Base-by-base conservation (phyloP, 1,140 invertebrate species). In the Pogonognathellus flavescens region DNA sequence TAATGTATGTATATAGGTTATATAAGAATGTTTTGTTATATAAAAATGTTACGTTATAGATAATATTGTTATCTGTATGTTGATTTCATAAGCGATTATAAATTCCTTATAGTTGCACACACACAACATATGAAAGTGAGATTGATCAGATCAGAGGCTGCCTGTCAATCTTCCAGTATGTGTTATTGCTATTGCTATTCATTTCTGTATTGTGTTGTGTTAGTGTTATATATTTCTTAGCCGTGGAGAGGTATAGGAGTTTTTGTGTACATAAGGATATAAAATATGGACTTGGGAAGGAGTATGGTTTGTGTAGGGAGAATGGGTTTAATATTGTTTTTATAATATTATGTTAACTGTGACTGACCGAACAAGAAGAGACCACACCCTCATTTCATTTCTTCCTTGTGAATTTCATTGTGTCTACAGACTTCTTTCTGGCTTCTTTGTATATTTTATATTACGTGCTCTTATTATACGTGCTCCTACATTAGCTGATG, bases 401-500 rank as follows among this genome's bases (percentile, higher is more conserved):
- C 70, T 76, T 76, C 70, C 70, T 76, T 76, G 25, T 76, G 31
- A 76, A 76, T 76, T 76, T n/a, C 41, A 76, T 76, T 76, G 31
- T 76, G 41, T 70, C 66, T 57, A 13, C n/a, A 14, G 2, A n/a
- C 53, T 57, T 14, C n/a, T 7, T 50, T 31, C 16, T 49, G 41
- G 8, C 41, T 66, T 25, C 25, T 25, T 66, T 66, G 25, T 66
- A 13, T 11, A 11, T 31, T 66, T 66, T 41, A 41, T 41, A 41
- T 41, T 3, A 41, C n/a, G n/a, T n/a, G 25, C 60, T 22, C 25
- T 62, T 66, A 66, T 25, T 66, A 41, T n/a, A 66, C 11, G 10
- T 25, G 53, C 11, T 55, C 11, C 9, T 11, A 55, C 16, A 10
- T 16, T 11, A 55, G 11, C 2, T 66, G 18, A 66, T 31, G 20